Percentiles rank a stretch among this genome's conserved stretches.
Conservation (phyloP, 2,797 vertebrate species). For the Gallinago solitaria region DNA sequence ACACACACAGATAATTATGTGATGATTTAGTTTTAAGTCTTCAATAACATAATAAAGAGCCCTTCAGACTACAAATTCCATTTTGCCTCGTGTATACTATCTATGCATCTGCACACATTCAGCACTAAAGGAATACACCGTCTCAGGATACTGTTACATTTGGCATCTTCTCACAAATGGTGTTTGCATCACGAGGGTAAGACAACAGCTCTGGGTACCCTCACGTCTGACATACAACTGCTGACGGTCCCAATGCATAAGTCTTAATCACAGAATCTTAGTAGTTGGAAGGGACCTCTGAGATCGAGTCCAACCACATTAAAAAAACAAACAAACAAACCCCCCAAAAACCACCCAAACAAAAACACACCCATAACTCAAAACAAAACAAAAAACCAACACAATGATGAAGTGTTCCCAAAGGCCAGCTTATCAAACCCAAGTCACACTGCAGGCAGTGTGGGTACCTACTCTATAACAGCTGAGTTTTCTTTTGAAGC, state of each 20-base stretch:
- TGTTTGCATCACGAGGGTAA: background rate
- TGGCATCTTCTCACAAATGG: background rate
- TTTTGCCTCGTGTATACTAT: background rate
- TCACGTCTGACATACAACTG: background rate
- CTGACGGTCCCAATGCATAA: background rate
- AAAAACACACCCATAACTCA: too few relatives aligned
- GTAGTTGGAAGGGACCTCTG: too few relatives aligned
- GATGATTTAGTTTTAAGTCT: background rate
- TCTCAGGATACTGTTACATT: background rate
- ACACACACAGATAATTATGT: background rate
- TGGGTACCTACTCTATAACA: rapidly evolving
- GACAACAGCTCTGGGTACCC: background rate
- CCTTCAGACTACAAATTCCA: background rate
- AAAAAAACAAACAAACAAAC: too few relatives aligned
- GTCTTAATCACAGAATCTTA: too few relatives aligned
- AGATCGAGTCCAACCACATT: too few relatives aligned
- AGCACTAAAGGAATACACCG: too few relatives aligned
- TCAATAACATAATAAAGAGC: background rate
- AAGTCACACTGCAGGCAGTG: background rate
- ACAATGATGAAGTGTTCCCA: too few relatives aligned
- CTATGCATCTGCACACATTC: rapidly evolving
- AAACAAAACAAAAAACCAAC: too few relatives aligned
- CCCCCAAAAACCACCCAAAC: too few relatives aligned
- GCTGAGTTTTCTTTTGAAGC: background rate
- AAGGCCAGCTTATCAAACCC: background rate